Evolutionary conservation across 2,797 vertebrate species (phyloP).

Genomic region (Danio jaintianensis): DNA sequence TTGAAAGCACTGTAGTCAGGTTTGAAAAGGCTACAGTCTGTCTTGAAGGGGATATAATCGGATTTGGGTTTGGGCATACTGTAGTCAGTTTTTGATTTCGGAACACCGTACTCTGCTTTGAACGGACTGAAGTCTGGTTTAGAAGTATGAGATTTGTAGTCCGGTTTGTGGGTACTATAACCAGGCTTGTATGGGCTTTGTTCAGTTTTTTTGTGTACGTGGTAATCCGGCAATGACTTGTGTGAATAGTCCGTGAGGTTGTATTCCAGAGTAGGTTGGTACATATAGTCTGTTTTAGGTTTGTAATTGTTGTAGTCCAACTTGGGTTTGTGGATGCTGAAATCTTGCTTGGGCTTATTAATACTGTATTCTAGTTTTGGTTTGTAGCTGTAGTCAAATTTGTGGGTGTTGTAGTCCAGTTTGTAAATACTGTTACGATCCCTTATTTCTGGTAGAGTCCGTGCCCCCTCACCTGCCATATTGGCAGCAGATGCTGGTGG

Average conservation of each 20-base stretch:
- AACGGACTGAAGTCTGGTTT: slow-evolving; percentile 79
- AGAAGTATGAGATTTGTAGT: slow-evolving; percentile 76
- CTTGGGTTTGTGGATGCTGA: slow-evolving; percentile 78
- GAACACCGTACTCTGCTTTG: slow-evolving; percentile 78
- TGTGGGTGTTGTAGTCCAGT: slow-evolving; percentile 81
- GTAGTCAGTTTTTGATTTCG: slow-evolving; percentile 76
- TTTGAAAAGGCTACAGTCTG: slow-evolving; percentile 73
- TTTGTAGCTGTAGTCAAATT: slow-evolving; percentile 78
- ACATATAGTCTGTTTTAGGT: slow-evolving; percentile 74
- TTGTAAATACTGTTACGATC: slow-evolving; percentile 87
- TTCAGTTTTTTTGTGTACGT: slow-evolving; percentile 69
- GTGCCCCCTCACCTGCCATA: slow-evolving; percentile 83
- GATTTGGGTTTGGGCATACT: slow-evolving; percentile 77
- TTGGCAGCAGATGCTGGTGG: slow-evolving; percentile 81
- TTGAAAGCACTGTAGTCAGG: slow-evolving; percentile 78
- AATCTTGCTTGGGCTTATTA: slow-evolving; percentile 78
- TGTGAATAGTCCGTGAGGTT: slow-evolving; percentile 72
- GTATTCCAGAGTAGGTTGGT: slow-evolving; percentile 78
- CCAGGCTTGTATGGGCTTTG: slow-evolving; percentile 77
- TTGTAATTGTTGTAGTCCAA: slow-evolving; percentile 79
- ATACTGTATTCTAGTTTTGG: slow-evolving; percentile 76
- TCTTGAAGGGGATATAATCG: slow-evolving; percentile 80
- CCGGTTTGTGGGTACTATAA: slow-evolving; percentile 77
- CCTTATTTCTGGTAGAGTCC: slow-evolving; percentile 88
- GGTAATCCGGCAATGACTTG: slow-evolving; percentile 78